Conservation (phyloP, 1,140 invertebrate species). For the Drosophila navojoa region DNA sequence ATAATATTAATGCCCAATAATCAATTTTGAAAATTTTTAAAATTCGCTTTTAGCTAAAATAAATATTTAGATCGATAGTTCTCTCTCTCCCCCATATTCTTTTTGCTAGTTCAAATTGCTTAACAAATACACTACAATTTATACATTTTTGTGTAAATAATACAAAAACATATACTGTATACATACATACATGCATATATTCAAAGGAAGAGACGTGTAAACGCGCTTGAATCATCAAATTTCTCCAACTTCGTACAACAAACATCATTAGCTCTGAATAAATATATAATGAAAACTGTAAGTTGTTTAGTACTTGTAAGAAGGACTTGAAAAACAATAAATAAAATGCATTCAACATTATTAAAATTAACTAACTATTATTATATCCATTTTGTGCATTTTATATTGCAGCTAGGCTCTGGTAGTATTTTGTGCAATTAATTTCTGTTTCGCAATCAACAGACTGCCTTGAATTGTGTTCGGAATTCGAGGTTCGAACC, state of each 20-base stretch:
- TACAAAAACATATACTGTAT: conserved; percentile 15
- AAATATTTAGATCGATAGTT: conserved; percentile 49
- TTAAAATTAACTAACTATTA: conserved; percentile 11
- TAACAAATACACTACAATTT: conserved; percentile 34
- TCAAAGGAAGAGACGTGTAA: conserved; percentile 8
- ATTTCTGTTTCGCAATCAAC: no score
- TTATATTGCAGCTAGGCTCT: no score
- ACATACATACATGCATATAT: conserved; percentile 10
- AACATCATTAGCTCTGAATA: conserved; percentile 28
- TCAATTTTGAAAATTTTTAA: conserved; percentile 37
- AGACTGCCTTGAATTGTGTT: no score
- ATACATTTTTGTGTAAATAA: conserved; percentile 64
- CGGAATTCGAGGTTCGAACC: no score
- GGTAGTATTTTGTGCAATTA: no score
- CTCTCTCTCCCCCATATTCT: conserved; percentile 5
- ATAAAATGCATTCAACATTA: conserved; percentile 58
- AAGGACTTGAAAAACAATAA: conserved; percentile 60
- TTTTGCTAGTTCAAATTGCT: conserved; percentile 51
- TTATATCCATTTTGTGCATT: no score
- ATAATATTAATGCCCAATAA: conserved; percentile 27
- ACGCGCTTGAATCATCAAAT: conserved; percentile 33
- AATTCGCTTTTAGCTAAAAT: conserved; percentile 46
- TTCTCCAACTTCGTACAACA: conserved; percentile 33
- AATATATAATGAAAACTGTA: conserved; percentile 33
- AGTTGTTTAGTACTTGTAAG: conserved; percentile 55